Percentiles rank a stretch among this genome's conserved stretches.
phyloP scores from a whole-genome alignment of 2,113 vertebrate genomes.

The Rhipidura dahli region DNA sequence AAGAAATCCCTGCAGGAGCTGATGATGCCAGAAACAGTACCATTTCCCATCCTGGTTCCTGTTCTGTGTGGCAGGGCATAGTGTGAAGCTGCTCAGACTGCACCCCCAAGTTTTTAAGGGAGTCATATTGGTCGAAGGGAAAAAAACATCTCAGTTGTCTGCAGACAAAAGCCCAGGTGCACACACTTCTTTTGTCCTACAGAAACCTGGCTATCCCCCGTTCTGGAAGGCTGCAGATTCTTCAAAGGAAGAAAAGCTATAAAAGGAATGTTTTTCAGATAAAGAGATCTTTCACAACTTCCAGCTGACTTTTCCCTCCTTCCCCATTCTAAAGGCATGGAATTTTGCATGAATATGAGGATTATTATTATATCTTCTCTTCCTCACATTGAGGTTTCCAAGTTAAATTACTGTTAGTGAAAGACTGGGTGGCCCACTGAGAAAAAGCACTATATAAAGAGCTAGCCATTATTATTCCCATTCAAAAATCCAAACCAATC shows the following conservation, averaged over 20 bases:
- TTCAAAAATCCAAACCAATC: background rate
- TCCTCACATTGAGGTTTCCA: background rate
- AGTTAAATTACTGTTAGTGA: slow-evolving; percentile 3
- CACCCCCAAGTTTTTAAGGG: background rate
- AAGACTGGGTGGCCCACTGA: background rate
- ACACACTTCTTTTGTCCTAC: background rate
- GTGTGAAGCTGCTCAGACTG: background rate
- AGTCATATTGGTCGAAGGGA: rapidly evolving
- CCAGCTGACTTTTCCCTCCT: background rate
- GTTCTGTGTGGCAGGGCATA: background rate
- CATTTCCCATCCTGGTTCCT: background rate
- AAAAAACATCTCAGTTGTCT: background rate
- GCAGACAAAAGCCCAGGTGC: background rate
- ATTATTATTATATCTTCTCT: background rate
- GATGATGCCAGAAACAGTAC: background rate
- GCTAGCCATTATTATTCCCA: background rate
- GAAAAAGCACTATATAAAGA: background rate
- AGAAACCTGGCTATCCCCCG: background rate
- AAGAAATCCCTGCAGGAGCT: slow-evolving; percentile 37
- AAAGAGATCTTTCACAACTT: slow-evolving; percentile 11
- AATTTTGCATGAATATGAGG: background rate
- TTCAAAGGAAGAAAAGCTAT: background rate
- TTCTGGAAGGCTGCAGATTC: background rate
- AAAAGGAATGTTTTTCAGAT: background rate
- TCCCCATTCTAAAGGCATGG: background rate